Evolutionary conservation across 2,888 invertebrate species (phyloP), one percentile per base, ranked within the genome.

Genomic region (Zootermopsis nevadensis): DNA sequence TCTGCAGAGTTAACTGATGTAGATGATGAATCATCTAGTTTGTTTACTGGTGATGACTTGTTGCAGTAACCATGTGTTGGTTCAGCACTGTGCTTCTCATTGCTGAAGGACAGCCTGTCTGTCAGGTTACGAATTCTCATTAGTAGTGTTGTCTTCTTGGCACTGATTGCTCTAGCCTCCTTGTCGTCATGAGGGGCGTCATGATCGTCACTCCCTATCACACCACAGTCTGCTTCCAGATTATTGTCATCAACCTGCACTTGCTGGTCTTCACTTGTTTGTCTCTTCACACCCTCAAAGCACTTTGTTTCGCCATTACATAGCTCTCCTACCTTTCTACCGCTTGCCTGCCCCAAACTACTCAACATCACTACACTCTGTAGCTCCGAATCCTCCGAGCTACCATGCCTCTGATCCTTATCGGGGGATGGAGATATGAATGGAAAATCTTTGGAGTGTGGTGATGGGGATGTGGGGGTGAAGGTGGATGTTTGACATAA

Each of bases 101-200:
- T 89, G 84, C 90, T 90, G 84, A 92, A 87, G 31, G 84, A 79
- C 53, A 87, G 84, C 83, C 91, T 89, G 86, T 92, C 92, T 6
- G 92, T 92, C 84, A 92, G 90, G 81, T 92, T 91, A 55, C 91
- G 89, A 83, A 92, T 88, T 31, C 92, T 76, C 66, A 38, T n/a
- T 24, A 81, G 33, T 22, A 76, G 35, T 27, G 81, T 84, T 81
- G 53, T 76, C 77, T 38, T 89, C 88, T 24, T 89, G 88, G 86
- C 88, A 88, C 82, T 88, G 87, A 38, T 88, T 88, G 19, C 87
- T 86, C 48, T 27, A 27, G 76, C 24, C 76, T 76, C 38, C 10
- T 10, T 42, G 38, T 76, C 76, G 4, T 76, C 48, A 3, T 60
- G 60, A 27, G 60, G 60, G 6, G 27, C 1, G 15, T 48, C 48